Percentiles rank a stretch among this genome's conserved stretches.
phyloP scores from a whole-genome alignment of 2,113 vertebrate genomes.

The Taxidea taxus region DNA sequence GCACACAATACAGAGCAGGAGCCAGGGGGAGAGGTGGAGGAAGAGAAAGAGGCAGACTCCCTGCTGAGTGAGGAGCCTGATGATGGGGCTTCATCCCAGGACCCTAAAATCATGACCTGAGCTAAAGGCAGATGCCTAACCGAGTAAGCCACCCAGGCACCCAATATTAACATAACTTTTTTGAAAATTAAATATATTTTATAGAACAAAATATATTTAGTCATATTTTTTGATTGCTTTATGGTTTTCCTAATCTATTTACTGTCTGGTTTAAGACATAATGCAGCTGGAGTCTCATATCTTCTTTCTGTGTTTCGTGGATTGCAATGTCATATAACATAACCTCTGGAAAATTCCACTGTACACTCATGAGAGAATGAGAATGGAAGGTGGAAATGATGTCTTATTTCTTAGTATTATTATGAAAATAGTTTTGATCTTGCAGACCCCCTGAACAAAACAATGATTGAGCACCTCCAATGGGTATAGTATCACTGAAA shows the following conservation, averaged over 20 bases:
- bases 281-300: neutral
- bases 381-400: neutral
- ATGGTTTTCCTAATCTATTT: neutral
- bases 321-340: neutral
- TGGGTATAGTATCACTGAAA: neutral
- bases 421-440: neutral
- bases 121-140: neutral
- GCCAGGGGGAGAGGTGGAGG: neutral
- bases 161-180: neutral
- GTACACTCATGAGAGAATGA: neutral
- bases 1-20: neutral
- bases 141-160: neutral
- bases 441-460: neutral
- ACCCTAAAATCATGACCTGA: neutral
- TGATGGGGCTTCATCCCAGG: neutral
- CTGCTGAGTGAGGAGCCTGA: neutral
- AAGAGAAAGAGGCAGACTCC: neutral
- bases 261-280: neutral
- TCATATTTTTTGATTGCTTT: neutral
- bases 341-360: neutral
- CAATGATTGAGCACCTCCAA: neutral
- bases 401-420: neutral
- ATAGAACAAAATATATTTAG: neutral
- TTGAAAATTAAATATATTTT: neutral
- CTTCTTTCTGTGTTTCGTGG: neutral